These are phyloP conservation scores for Engraulis encrasicolus DNA, from an alignment of 2,113 vertebrate species.

Conservation along the genomic window DNA sequence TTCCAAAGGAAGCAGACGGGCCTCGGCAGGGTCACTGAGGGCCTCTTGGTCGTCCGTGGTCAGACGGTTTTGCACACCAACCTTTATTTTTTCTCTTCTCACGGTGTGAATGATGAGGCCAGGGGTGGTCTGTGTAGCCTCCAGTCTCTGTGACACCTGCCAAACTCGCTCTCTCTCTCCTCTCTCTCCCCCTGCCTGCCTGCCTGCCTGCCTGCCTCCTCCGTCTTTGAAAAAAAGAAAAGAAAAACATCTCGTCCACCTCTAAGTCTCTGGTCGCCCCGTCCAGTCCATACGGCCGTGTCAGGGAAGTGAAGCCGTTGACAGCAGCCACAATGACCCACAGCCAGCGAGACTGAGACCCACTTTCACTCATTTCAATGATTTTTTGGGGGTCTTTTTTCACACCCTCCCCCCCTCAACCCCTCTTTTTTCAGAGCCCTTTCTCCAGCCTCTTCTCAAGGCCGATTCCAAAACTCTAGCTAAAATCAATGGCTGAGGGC, in stretches of 20 bases:
- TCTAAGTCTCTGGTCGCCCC: neutral
- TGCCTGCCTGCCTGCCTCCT: too few relatives aligned
- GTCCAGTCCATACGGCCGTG: neutral
- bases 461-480: neutral
- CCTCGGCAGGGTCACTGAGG: neutral
- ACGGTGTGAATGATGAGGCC: slow-evolving; percentile 12
- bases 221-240: neutral
- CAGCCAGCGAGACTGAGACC: neutral
- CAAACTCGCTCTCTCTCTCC: neutral
- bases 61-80: neutral
- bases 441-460: neutral
- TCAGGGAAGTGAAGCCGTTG: neutral
- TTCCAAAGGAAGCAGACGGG: neutral
- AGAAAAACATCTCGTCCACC: neutral
- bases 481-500: neutral
- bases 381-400: slow-evolving; percentile 10
- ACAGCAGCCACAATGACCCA: slow-evolving; percentile 6
- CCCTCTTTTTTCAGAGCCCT: neutral
- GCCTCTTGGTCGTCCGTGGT: neutral
- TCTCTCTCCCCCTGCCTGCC: too few relatives aligned
- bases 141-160: neutral
- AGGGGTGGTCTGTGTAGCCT: neutral
- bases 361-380: neutral
- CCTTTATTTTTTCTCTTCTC: neutral
- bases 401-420: neutral